phyloP scores from a whole-genome alignment of 1,140 invertebrate species.

The Drosophila biarmipes region DNA sequence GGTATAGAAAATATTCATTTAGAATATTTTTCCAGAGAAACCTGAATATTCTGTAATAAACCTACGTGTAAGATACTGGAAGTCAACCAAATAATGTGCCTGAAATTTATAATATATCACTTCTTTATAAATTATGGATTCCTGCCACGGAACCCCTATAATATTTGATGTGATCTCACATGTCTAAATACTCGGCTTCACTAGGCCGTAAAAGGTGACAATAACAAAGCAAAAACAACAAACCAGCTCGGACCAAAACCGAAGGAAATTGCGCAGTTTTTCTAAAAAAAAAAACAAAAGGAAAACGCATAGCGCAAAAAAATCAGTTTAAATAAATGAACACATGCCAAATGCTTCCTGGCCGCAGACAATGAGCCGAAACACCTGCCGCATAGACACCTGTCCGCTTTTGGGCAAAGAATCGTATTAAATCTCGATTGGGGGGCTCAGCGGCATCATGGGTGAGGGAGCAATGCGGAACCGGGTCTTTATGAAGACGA shows the following conservation, averaged over 20 bases:
- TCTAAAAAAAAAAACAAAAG: slow-evolving; percentile 36
- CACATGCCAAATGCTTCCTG: slow-evolving; percentile 71
- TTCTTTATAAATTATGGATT: slow-evolving; percentile 38
- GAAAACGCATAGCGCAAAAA: slow-evolving; percentile 26
- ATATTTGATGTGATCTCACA: slow-evolving; percentile 41
- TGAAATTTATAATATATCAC: not conserved
- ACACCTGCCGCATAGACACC: slow-evolving; percentile 70
- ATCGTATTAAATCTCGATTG: slow-evolving; percentile 61
- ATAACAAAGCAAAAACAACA: slow-evolving; percentile 22
- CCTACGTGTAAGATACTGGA: not conserved
- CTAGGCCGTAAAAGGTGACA: slow-evolving; percentile 27
- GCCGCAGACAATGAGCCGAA: slow-evolving; percentile 58
- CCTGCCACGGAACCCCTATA: slow-evolving; percentile 28
- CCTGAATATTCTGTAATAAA: not conserved
- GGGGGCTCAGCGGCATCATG: slow-evolving; percentile 12
- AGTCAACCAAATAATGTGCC: not conserved
- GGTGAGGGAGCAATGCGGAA: slow-evolving; percentile 46
- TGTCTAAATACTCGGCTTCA: slow-evolving; percentile 28
- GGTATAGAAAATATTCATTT: not conserved
- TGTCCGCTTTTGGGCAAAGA: slow-evolving; percentile 70
- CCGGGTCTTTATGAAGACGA: slow-evolving; percentile 44
- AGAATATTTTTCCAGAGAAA: no score
- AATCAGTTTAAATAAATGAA: slow-evolving; percentile 66
- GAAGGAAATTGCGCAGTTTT: slow-evolving; percentile 71
- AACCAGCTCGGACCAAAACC: slow-evolving; percentile 66